Evolutionary conservation across 2,797 vertebrate genomes (phyloP), one percentile per base, ranked within the genome.

Genomic region (Mormyrops attenuatus): DNA sequence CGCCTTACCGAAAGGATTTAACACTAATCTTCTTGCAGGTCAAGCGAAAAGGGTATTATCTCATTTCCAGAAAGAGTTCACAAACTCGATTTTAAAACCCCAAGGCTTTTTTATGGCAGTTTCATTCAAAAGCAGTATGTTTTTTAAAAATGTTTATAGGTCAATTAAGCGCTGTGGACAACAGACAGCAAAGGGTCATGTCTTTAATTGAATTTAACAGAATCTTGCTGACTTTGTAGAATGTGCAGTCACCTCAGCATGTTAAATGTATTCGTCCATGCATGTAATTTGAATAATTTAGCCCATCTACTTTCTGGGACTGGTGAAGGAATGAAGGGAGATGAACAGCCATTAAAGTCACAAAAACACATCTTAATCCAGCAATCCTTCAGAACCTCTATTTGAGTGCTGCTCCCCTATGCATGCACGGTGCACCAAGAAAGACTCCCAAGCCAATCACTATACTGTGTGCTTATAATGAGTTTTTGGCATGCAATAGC

Each of bases 401-500:
- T 38, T 57, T 57, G 5, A 38, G 85, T 2, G 49, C 47, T 53
- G 26, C 3, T 85, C 44, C 84, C n/a, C 44, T 50, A 15, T 55
- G 55, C 9, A 85, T 52, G 13, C 80, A 84, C 3, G 20, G n/a
- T 22, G 53, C 44, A 13, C 22, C 44, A 50, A 88, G 94, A 94
- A 95, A 87, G 92, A 92, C 94, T 95, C 94, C 93, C 94, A 92
- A 94, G 93, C 93, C 94, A 94, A 94, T 95, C 94, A 93, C 93
- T 95, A 93, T 95, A 96, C 94, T 91, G 91, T 90, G 93, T 94
- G 94, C 93, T 94, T 94, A 94, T 94, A 94, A 95, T 92, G 94
- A 93, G 93, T 93, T 90, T 94, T 94, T 95, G 94, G 94, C 93
- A 93, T 92, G 94, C 93, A 93, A 94, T 95, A 63, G 20, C 30